Conservation (phyloP, 2,113 vertebrate genomes). For the Lipotes vexillifer region DNA sequence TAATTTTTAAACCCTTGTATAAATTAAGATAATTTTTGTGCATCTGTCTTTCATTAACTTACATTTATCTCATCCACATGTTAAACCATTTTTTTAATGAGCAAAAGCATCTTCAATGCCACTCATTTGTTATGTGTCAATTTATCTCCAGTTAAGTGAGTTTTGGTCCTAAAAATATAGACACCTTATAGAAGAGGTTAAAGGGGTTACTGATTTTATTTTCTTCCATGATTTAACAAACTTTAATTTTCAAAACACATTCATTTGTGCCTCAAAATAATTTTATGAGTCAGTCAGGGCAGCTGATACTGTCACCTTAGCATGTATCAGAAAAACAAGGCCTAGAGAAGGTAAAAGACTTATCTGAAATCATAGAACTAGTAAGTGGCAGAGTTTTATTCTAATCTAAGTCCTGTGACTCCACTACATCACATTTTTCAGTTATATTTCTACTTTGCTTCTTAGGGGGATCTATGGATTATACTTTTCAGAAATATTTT, state of each 20-base stretch:
- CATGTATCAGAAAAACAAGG: background rate
- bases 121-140: background rate
- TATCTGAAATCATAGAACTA: background rate
- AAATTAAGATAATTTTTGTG: background rate
- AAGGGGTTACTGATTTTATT: background rate
- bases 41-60: conserved; percentile 31
- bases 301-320: background rate
- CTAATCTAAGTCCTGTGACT: background rate
- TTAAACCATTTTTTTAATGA: background rate
- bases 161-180: background rate
- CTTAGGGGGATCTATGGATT: background rate
- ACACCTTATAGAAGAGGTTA: background rate
- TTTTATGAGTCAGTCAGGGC: background rate
- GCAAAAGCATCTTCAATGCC: background rate
- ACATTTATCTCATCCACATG: background rate
- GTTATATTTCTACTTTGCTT: background rate
- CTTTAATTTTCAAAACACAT: background rate
- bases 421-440: background rate
- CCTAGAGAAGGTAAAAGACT: background rate
- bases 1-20: background rate
- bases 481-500: background rate
- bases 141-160: background rate
- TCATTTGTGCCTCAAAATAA: background rate
- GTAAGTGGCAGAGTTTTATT: background rate
- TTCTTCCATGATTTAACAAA: background rate